Base-by-base conservation (phyloP, 2,888 invertebrate species). In the Cloeon dipterum region DNA sequence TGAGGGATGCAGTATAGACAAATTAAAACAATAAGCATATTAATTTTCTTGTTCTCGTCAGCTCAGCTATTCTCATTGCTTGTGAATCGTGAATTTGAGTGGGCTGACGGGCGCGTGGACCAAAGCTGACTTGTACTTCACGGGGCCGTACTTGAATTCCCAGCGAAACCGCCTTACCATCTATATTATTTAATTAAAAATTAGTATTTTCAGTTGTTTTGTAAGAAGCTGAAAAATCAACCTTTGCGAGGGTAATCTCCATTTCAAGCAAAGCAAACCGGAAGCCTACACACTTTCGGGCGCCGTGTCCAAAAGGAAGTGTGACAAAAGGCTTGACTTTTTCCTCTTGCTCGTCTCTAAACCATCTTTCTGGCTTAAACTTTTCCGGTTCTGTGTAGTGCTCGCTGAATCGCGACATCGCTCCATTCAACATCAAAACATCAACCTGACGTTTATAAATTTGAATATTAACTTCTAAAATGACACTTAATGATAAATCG, bases 21-120 rank as follows among this genome's bases (percentile, higher is more conserved):
- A n/a, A n/a, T n/a, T n/a, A n/a, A n/a, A n/a, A n/a, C n/a, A n/a
- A n/a, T n/a, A n/a, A n/a, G n/a, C n/a, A n/a, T n/a, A n/a, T n/a
- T n/a, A n/a, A n/a, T n/a, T n/a, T n/a, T n/a, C n/a, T n/a, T n/a
- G n/a, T n/a, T n/a, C n/a, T n/a, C n/a, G n/a, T n/a, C n/a, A n/a
- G n/a, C n/a, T n/a, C n/a, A n/a, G n/a, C n/a, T n/a, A n/a, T n/a
- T n/a, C n/a, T n/a, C n/a, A n/a, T n/a, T n/a, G n/a, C n/a, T n/a
- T n/a, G n/a, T n/a, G n/a, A n/a, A 75, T 55, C 49, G 67, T 68
- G 50, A 76, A 76, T 54, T 68, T 68, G 40, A 78, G 54, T 26
- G 76, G 74, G 46, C 76, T 71, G 48, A 68, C 65, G 11, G 77
- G 73, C 40, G 74, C 68, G 49, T 76, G 77, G 33, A 77, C 76